Evolutionary conservation across 2,113 vertebrate genomes (phyloP).

Genomic region (Cyanoderma ruficeps): DNA sequence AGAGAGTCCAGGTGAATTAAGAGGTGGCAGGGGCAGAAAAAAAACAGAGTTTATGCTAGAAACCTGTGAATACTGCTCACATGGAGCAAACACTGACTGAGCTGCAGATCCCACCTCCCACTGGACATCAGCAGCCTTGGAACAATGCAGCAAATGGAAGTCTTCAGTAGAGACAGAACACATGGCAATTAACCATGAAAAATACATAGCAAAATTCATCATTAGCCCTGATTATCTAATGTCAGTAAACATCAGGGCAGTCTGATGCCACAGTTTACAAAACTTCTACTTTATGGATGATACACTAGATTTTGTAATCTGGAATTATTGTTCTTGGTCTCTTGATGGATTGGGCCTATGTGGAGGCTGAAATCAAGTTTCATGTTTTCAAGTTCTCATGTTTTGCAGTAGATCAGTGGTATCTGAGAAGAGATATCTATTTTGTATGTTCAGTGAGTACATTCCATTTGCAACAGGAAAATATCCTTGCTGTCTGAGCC

Average conservation of each 20-base stretch:
- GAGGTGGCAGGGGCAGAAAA: not conserved
- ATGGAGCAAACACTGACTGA: not conserved
- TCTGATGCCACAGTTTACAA: not conserved
- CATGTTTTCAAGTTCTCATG: not conserved
- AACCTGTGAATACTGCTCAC: not conserved
- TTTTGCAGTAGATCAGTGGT: not conserved
- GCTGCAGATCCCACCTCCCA: not conserved
- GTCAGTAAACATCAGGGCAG: not conserved
- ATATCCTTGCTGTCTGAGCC: not conserved
- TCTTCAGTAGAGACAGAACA: not conserved
- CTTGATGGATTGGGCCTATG: not conserved
- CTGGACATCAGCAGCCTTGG: not conserved
- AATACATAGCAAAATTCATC: not conserved
- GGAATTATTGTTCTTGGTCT: not conserved
- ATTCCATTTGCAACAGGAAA: conserved; percentile 13
- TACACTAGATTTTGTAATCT: not conserved
- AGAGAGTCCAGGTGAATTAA: not conserved
- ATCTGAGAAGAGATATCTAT: not conserved
- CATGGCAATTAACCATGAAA: not conserved
- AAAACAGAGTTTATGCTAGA: not conserved
- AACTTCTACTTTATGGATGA: not conserved
- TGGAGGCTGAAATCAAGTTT: not conserved
- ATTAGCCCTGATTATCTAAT: not conserved
- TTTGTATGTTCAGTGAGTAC: not conserved
- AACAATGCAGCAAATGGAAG: not conserved